phyloP scores from a whole-genome alignment of 1,140 invertebrate species.

The Zaprionus gabonicus region DNA sequence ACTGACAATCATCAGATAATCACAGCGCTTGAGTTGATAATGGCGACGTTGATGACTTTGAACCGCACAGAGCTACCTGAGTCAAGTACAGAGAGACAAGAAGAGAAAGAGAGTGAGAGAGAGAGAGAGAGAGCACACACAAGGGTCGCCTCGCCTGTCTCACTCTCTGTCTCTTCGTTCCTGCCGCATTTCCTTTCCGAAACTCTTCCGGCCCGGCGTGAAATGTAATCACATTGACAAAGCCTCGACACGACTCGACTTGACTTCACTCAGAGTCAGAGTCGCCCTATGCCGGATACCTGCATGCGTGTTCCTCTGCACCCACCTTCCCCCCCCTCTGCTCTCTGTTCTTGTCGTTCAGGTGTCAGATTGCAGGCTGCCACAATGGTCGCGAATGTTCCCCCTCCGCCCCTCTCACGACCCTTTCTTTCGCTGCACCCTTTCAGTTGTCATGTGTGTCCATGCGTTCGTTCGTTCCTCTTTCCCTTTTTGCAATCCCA shows the following conservation, averaged over 20 bases:
- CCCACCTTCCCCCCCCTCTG: neutral
- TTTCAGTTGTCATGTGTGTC: neutral
- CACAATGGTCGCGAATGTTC: neutral
- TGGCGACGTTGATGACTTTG: slow-evolving; percentile 72
- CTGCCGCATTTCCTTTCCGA: slow-evolving; percentile 49
- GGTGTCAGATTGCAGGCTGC: slow-evolving; percentile 35
- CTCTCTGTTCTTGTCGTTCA: neutral
- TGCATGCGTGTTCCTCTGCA: slow-evolving; percentile 5
- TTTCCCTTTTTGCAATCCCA: slow-evolving; percentile 42
- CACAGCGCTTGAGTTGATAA: slow-evolving; percentile 75
- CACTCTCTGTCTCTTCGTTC: neutral
- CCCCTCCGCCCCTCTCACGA: neutral
- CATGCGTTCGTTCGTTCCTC: neutral
- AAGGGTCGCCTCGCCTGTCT: slow-evolving; percentile 1
- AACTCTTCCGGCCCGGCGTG: slow-evolving; percentile 39
- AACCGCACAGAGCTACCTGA: slow-evolving; percentile 22
- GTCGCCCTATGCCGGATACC: slow-evolving; percentile 35
- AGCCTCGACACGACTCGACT: slow-evolving; percentile 26
- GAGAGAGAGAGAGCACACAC: neutral
- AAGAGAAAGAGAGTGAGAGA: neutral
- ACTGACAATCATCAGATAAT: slow-evolving; percentile 73
- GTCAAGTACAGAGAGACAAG: neutral
- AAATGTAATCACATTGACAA: slow-evolving; percentile 52
- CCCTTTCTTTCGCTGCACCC: neutral
- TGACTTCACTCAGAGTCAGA: slow-evolving; percentile 3